Percentiles rank a stretch among this genome's conserved stretches.
phyloP scores from a whole-genome alignment of 64 coral and sea anemone species.

The Stichodactyla helianthus region DNA sequence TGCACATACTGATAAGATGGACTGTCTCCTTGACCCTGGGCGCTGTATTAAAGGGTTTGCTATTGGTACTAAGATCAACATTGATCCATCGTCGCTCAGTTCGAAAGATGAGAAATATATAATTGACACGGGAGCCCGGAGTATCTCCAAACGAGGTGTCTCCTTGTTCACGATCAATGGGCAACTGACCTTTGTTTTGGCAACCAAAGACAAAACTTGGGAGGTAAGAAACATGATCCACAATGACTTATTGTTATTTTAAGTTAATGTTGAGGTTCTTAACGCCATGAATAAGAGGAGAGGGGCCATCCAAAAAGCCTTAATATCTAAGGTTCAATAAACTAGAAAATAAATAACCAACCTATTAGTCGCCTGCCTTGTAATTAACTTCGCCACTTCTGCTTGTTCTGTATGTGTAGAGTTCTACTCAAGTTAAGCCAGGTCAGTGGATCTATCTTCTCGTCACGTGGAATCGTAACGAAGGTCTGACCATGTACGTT shows the following conservation, averaged over 20 bases:
- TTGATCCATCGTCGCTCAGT: constrained; percentile 29
- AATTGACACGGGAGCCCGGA: constrained; percentile 78
- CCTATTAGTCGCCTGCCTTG: background rate
- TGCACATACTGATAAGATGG: constrained; percentile 41
- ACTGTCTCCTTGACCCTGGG: constrained; percentile 60
- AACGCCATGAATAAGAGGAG: no score
- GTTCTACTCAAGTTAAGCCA: constrained; percentile 7
- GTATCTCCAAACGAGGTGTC: constrained; percentile 60
- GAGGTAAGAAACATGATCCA: constrained; percentile 38
- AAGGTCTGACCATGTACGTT: constrained; percentile 63
- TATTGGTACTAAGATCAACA: constrained; percentile 56
- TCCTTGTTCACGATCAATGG: constrained; percentile 58
- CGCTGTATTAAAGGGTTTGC: constrained; percentile 60
- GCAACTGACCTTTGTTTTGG: constrained; percentile 60
- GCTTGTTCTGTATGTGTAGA: background rate
- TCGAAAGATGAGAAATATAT: constrained; percentile 73
- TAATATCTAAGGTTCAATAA: background rate
- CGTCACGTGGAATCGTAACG: constrained; percentile 57
- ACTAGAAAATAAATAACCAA: no score
- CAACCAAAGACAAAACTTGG: constrained; percentile 70
- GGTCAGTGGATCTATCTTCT: constrained; percentile 61
- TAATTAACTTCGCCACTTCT: background rate
- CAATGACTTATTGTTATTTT: background rate
- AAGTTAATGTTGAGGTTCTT: no score
- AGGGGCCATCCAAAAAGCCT: background rate